Percentiles rank a stretch among this genome's conserved stretches.
Evolutionary conservation across 2,113 vertebrate genomes (phyloP).

Genomic region (Jacana jacana): DNA sequence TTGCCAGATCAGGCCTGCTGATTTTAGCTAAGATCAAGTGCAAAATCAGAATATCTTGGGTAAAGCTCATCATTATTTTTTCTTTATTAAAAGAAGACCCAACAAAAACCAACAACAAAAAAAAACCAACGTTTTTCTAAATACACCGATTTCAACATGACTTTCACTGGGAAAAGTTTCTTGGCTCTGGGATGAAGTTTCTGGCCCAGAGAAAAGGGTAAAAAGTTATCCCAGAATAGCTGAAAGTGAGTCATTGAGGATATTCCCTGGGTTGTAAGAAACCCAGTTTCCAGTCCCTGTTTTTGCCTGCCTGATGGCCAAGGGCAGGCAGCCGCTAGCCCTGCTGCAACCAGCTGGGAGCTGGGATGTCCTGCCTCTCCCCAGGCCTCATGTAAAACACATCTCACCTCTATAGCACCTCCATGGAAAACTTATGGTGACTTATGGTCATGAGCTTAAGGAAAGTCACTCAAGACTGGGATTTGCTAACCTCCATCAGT

Average conservation of each 20-base stretch:
- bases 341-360: accelerated
- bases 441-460: neutral
- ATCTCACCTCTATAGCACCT: neutral
- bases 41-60: neutral
- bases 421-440: neutral
- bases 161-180: neutral
- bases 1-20: neutral
- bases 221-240: neutral
- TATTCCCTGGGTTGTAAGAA: neutral
- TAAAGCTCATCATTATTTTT: neutral
- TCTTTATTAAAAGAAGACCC: neutral
- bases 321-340: neutral
- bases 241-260: neutral
- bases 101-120: no score
- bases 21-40: neutral
- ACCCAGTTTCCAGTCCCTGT: neutral
- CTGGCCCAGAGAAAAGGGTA: neutral
- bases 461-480: neutral
- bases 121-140: neutral
- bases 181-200: neutral
- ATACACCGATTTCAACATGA: neutral
- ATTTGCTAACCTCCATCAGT: neutral
- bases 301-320: accelerated
- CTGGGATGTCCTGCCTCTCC: neutral
- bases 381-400: neutral